These are phyloP conservation scores for Sclerodermus sp. DNA, from an alignment of 2,888 invertebrate species.

Conservation along the genomic window DNA sequence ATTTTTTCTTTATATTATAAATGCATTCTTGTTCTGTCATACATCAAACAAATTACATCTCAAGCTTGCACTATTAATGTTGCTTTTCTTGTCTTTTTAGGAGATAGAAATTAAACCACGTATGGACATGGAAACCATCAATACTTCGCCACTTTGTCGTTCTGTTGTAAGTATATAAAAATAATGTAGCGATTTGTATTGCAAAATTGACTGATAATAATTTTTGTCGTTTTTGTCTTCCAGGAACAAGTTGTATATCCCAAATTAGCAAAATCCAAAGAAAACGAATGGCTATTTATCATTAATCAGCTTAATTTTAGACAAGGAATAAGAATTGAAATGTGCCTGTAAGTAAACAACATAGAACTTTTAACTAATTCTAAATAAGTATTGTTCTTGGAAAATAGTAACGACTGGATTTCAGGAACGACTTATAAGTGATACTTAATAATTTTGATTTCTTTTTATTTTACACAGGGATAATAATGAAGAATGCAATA, in stretches of 20 bases:
- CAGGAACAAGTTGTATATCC: constrained; percentile 65
- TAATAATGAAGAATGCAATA: constrained; percentile 45
- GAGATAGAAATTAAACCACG: no score
- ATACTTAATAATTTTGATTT: background rate
- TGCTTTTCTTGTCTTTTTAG: no score
- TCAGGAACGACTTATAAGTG: background rate
- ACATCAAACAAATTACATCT: no score
- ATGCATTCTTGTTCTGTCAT: no score
- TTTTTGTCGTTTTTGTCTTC: background rate
- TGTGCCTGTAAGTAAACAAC: constrained; percentile 67
- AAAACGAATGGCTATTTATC: constrained; percentile 70
- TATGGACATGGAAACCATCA: no score
- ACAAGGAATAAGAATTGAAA: constrained; percentile 75
- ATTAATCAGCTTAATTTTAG: constrained; percentile 68
- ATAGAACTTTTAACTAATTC: no score
- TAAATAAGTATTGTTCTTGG: no score
- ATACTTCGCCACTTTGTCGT: no score
- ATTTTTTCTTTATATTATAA: no score
- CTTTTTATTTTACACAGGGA: constrained; percentile 27
- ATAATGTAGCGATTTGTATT: no score
- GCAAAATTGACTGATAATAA: background rate
- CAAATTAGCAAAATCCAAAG: constrained; percentile 63
- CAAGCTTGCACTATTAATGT: no score
- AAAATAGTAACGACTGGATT: background rate
- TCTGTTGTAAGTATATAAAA: no score